phyloP scores from a whole-genome alignment of 1,140 invertebrate genomes.

The Camponotus vicinus region DNA sequence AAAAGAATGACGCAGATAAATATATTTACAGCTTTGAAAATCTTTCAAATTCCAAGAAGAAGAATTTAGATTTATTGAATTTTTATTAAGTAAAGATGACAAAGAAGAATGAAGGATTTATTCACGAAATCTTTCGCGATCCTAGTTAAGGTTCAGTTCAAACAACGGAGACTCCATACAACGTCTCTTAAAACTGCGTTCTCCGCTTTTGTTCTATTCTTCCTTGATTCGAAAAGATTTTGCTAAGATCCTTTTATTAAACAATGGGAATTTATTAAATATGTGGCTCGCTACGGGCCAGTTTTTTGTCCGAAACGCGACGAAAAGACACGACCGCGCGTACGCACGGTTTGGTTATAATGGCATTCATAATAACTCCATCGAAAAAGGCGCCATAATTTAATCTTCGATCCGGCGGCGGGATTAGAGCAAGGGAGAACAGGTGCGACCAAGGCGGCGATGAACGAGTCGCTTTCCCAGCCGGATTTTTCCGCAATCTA shows the following conservation, averaged over 20 bases:
- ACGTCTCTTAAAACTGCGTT: background rate
- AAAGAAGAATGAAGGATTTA: background rate
- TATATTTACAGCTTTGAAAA: background rate
- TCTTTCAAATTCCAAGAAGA: background rate
- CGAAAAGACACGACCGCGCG: background rate
- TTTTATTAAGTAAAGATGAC: background rate
- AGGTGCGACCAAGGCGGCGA: conserved; percentile 66
- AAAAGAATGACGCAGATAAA: background rate
- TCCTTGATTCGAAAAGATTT: background rate
- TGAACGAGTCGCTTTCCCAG: conserved; percentile 70
- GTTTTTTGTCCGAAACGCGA: background rate
- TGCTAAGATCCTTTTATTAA: background rate
- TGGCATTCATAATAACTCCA: conserved; percentile 22
- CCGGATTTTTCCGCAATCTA: conserved; percentile 73
- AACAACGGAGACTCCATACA: conserved; percentile 1
- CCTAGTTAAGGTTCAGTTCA: background rate
- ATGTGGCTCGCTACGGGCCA: background rate
- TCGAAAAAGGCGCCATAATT: conserved; percentile 45
- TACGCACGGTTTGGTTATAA: background rate
- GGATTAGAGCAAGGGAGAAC: conserved; percentile 61
- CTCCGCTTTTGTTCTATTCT: conserved; percentile 1
- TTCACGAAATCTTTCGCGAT: background rate
- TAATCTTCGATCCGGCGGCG: conserved; percentile 48
- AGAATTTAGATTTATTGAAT: background rate
- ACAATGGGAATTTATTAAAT: background rate